phyloP scores from a whole-genome alignment of 2,113 vertebrate genomes.

The Cyprinodon tularosa region DNA sequence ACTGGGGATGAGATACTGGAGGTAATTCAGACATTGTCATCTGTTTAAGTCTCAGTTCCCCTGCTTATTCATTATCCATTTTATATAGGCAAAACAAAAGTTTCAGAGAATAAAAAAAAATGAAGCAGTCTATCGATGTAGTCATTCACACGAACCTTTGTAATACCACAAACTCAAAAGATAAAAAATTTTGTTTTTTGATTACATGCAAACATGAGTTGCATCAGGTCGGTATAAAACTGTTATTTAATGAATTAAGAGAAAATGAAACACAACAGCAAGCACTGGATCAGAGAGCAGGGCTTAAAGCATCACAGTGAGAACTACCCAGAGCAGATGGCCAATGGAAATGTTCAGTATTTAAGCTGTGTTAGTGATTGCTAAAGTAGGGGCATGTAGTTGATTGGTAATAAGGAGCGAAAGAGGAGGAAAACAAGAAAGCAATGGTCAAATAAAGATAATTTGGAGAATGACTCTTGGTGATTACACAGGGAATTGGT shows the following conservation, averaged over 20 bases:
- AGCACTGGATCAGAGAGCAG: neutral
- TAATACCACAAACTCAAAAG: no score
- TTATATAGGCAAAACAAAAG: neutral
- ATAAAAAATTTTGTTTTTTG: neutral
- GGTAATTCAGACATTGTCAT: slow-evolving; percentile 68
- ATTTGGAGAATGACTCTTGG: neutral
- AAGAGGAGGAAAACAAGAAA: neutral
- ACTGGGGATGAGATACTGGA: slow-evolving; percentile 91
- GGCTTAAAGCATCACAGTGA: neutral
- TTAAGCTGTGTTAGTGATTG: neutral
- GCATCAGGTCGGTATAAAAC: neutral
- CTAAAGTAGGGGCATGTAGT: neutral
- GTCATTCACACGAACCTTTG: no score
- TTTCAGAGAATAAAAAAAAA: neutral
- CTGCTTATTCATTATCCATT: neutral
- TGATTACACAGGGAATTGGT: neutral
- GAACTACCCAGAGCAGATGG: neutral
- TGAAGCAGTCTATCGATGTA: neutral
- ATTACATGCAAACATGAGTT: neutral
- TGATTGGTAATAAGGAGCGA: neutral
- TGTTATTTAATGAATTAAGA: neutral
- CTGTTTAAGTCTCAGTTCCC: neutral
- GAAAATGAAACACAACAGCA: neutral
- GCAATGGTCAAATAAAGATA: neutral
- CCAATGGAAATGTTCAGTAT: neutral